Conservation (phyloP, 2,797 vertebrate species). For the Parambassis ranga region DNA sequence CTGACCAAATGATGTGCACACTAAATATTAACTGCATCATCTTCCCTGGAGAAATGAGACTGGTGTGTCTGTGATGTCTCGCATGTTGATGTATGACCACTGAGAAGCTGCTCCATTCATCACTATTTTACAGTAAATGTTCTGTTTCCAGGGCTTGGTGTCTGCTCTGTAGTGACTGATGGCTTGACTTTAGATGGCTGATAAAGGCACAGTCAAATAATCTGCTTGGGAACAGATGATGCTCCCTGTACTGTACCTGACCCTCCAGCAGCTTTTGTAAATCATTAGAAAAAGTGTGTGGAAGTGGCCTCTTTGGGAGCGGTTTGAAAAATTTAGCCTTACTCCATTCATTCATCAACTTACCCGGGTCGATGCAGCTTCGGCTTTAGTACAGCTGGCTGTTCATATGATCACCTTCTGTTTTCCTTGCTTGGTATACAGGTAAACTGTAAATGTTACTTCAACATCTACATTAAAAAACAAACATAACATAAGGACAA, state of each 20-base stretch:
- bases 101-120: constrained; percentile 90
- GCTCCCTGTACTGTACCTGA: constrained; percentile 74
- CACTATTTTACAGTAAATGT: constrained; percentile 93
- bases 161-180: constrained; percentile 94
- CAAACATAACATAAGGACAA: background rate
- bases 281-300: constrained; percentile 47
- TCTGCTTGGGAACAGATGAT: constrained; percentile 84
- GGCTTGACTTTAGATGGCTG: constrained; percentile 86
- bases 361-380: constrained; percentile 8
- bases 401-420: constrained; percentile 1
- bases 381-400: constrained; percentile 55
- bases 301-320: constrained; percentile 40
- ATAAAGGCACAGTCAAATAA: constrained; percentile 94
- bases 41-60: constrained; percentile 84
- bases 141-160: constrained; percentile 89
- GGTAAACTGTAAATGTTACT: no score
- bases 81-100: constrained; percentile 84
- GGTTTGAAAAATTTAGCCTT: constrained; percentile 58
- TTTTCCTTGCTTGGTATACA: no score
- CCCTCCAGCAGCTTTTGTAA: constrained; percentile 52
- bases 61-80: constrained; percentile 78
- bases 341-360: constrained; percentile 68
- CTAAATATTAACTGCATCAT: constrained; percentile 86
- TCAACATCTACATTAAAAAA: constrained; percentile 11
- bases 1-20: constrained; percentile 7